Evolutionary conservation across 2,888 invertebrate genomes (phyloP).

Genomic region (Gryllus longicercus): DNA sequence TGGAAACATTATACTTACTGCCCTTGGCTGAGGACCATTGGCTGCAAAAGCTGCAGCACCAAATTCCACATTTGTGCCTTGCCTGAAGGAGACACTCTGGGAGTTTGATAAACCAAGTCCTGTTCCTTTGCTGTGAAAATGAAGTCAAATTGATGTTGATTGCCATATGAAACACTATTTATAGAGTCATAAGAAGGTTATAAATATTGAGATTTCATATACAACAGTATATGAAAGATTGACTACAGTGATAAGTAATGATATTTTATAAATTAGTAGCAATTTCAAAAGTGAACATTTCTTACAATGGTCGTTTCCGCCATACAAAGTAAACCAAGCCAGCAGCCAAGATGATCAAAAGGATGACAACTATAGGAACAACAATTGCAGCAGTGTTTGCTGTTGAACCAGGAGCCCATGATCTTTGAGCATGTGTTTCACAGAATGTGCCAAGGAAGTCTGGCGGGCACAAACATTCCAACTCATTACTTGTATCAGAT

Average conservation of each 20-base stretch:
- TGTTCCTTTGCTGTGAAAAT: conserved; percentile 71
- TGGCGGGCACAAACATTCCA: conserved; percentile 69
- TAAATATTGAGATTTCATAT: too few relatives aligned
- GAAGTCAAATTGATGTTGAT: neutral
- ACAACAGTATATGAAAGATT: neutral
- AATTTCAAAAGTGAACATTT: conserved; percentile 40
- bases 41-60: conserved; percentile 51
- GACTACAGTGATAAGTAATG: conserved; percentile 21
- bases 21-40: conserved; percentile 46
- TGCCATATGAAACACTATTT: too few relatives aligned
- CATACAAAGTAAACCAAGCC: conserved; percentile 79
- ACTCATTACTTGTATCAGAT: conserved; percentile 34
- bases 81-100: conserved; percentile 88
- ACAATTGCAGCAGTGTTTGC: conserved; percentile 69
- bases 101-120: conserved; percentile 76
- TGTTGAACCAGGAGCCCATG: conserved; percentile 53
- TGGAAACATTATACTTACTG: conserved; percentile 42
- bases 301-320: conserved; percentile 82
- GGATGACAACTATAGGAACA: conserved; percentile 75
- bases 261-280: neutral
- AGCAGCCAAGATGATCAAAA: conserved; percentile 67
- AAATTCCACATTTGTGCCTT: conserved; percentile 91
- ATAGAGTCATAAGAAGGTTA: too few relatives aligned
- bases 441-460: conserved; percentile 73
- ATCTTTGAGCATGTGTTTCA: conserved; percentile 61